A percentile compares a stretch with the other conserved stretches of the same genome.
These are phyloP conservation scores for Apodemus speciosus DNA, from an alignment of 2,113 vertebrate species.

Conservation along the genomic window DNA sequence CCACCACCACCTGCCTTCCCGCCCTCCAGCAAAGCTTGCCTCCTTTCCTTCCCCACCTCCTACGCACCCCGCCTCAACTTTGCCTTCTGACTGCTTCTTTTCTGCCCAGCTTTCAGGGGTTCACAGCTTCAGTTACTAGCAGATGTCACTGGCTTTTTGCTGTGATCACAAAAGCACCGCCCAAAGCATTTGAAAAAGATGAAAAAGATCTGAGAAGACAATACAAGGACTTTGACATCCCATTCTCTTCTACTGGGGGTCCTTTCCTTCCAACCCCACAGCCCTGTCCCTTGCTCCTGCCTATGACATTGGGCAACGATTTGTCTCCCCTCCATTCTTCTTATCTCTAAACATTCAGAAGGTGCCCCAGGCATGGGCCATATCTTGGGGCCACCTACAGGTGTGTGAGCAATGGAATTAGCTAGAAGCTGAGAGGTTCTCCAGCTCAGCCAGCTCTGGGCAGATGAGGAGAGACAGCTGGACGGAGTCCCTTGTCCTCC, in stretches of 20 bases:
- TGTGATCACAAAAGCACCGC: neutral
- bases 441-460: rapidly evolving
- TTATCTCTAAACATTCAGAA: neutral
- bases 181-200: neutral
- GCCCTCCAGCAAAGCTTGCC: neutral
- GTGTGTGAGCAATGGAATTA: neutral
- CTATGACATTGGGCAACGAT: neutral
- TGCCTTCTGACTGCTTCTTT: neutral
- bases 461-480: neutral
- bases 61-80: neutral
- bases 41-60: too few relatives aligned
- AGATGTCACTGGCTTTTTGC: neutral
- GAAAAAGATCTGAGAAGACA: neutral
- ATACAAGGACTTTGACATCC: neutral
- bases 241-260: neutral
- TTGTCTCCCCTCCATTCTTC: neutral
- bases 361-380: neutral
- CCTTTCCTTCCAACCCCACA: neutral
- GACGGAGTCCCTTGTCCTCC: neutral
- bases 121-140: neutral
- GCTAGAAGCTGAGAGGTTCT: neutral
- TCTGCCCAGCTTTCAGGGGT: neutral
- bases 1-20: neutral
- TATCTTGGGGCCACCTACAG: neutral
- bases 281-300: neutral